Conservation (phyloP, 2,888 invertebrate species). For the Oscheius onirici region DNA sequence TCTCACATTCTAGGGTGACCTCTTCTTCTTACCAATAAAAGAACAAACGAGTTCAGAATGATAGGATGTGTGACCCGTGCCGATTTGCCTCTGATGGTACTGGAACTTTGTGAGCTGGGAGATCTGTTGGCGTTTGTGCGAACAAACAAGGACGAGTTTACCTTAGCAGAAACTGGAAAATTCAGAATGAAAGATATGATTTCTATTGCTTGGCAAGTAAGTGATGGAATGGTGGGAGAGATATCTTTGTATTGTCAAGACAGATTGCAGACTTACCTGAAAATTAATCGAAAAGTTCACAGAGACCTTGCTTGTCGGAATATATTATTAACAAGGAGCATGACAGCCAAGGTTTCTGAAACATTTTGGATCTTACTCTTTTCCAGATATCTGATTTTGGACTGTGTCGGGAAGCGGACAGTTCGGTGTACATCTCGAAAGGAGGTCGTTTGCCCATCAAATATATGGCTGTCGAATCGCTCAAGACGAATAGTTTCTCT, state of each 20-base stretch:
- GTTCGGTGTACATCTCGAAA: slow-evolving; percentile 57
- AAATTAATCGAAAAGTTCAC: slow-evolving; percentile 57
- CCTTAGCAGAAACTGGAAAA: background rate
- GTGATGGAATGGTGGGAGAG: slow-evolving; percentile 46
- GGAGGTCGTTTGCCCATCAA: slow-evolving; percentile 62
- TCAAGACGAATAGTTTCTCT: slow-evolving; percentile 57
- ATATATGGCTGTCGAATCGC: slow-evolving; percentile 64
- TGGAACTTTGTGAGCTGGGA: slow-evolving; percentile 58
- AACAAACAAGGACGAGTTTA: slow-evolving; percentile 44
- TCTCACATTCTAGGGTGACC: slow-evolving; percentile 46
- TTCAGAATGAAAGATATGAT: slow-evolving; percentile 53
- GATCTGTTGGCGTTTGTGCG: slow-evolving; percentile 55
- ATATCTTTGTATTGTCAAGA: background rate
- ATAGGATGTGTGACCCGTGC: slow-evolving; percentile 11
- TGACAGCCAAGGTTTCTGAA: slow-evolving; percentile 53
- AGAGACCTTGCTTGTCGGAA: slow-evolving; percentile 55
- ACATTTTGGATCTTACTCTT: too few species aligned
- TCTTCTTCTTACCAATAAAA: background rate
- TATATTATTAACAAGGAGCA: slow-evolving; percentile 50
- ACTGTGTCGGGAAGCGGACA: slow-evolving; percentile 57
- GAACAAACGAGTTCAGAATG: slow-evolving; percentile 4
- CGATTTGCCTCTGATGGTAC: slow-evolving; percentile 53
- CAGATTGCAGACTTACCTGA: slow-evolving; percentile 43
- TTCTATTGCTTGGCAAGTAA: slow-evolving; percentile 60
- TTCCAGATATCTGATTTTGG: slow-evolving; percentile 57